These are phyloP conservation scores for Malurus cyaneus DNA, from an alignment of 2,113 vertebrate genomes.

Conservation along the genomic window DNA sequence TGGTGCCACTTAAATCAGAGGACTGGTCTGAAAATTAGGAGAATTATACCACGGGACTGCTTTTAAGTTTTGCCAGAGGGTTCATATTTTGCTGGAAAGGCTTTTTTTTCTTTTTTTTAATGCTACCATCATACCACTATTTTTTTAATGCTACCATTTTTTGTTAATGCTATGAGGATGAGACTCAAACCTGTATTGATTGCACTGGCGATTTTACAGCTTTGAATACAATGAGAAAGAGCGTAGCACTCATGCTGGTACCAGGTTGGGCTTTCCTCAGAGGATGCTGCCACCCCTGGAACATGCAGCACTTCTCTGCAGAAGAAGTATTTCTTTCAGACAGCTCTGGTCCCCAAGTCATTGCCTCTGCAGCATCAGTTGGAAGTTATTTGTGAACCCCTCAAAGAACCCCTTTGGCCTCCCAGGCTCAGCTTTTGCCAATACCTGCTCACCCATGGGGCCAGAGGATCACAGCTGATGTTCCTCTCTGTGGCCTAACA, in stretches of 20 bases:
- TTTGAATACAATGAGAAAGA: neutral
- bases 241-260: neutral
- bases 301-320: neutral
- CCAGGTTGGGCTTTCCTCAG: neutral
- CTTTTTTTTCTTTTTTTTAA: neutral
- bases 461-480: fast-evolving
- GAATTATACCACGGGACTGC: neutral
- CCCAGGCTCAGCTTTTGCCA: neutral
- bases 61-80: neutral
- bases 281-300: neutral
- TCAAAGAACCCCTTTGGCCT: fast-evolving
- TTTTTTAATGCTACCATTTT: neutral
- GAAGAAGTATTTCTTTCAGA: neutral
- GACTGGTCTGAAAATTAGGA: neutral
- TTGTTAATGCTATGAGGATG: neutral
- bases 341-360: neutral
- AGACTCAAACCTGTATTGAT: neutral
- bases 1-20: neutral
- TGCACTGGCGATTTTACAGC: neutral
- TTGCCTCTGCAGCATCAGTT: neutral
- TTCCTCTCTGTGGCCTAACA: neutral
- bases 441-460: fast-evolving
- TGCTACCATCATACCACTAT: neutral
- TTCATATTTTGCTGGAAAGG: neutral
- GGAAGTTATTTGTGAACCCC: neutral